Evolutionary conservation across 2,888 invertebrate genomes (phyloP).

Genomic region (Rhynchonema sp.): DNA sequence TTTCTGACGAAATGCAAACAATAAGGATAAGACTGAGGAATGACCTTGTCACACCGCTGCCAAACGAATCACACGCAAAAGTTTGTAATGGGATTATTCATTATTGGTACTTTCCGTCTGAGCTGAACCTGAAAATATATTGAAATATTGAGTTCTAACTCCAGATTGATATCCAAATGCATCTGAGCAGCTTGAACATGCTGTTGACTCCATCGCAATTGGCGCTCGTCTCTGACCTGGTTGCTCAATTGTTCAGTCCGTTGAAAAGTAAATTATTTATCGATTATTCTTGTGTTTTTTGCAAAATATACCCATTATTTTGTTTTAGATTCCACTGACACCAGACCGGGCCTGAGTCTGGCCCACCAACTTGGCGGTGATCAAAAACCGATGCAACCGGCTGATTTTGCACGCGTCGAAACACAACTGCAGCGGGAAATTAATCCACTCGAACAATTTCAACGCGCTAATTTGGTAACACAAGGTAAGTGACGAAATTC

Average conservation of each 20-base stretch:
- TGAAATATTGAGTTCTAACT: no score
- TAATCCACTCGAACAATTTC: not conserved
- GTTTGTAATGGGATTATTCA: not conserved
- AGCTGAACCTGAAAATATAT: no score
- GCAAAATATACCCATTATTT: no score
- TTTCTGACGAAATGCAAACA: constrained; percentile 11
- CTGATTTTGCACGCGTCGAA: constrained; percentile 8
- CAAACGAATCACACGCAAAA: not conserved
- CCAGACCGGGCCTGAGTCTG: no score
- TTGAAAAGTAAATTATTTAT: no score
- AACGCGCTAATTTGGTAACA: not conserved
- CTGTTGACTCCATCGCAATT: constrained; percentile 15
- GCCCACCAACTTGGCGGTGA: not conserved
- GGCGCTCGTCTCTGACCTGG: constrained; percentile 7
- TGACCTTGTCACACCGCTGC: not conserved
- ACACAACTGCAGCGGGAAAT: not conserved
- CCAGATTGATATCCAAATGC: constrained; percentile 19
- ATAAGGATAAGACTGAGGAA: constrained; percentile 10
- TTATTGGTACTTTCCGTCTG: not conserved
- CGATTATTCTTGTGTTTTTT: no score
- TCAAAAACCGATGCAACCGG: constrained; percentile 5
- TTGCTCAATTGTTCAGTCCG: not conserved
- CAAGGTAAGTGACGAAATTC: no score
- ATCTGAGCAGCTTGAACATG: constrained; percentile 10
- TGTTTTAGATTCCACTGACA: no score